A percentile compares a stretch with the other conserved stretches of the same genome.
These are phyloP conservation scores for Coronaproctus castanopsis DNA, from an alignment of 2,888 invertebrate species.

Conservation along the genomic window DNA sequence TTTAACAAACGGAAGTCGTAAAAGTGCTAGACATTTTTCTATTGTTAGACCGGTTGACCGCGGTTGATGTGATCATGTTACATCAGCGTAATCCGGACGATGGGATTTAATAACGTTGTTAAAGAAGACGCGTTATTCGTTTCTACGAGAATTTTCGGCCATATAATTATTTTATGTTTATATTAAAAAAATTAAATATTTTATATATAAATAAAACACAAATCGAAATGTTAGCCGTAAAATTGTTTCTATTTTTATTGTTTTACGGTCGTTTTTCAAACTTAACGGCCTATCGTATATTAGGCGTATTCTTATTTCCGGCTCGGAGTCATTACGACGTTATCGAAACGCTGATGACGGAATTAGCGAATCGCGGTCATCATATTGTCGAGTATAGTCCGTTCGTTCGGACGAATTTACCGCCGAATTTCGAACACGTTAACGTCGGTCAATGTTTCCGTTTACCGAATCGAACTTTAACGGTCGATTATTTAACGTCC, in stretches of 20 bases:
- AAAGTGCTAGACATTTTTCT: too few relatives aligned
- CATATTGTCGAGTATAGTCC: conserved; percentile 9
- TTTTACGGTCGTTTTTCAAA: too few relatives aligned
- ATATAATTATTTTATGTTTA: too few relatives aligned
- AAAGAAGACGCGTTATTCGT: too few relatives aligned
- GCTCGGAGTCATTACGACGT: conserved; percentile 9
- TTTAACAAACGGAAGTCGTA: too few relatives aligned
- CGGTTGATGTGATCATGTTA: too few relatives aligned
- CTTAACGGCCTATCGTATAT: too few relatives aligned
- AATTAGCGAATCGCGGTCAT: conserved; percentile 13
- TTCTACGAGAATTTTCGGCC: too few relatives aligned
- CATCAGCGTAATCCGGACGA: too few relatives aligned
- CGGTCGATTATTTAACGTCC: not conserved
- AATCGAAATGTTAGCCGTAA: not conserved
- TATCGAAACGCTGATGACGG: conserved; percentile 7
- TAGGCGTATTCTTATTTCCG: conserved; percentile 7
- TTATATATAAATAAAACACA: not conserved
- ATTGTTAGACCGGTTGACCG: too few relatives aligned
- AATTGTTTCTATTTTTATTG: not conserved
- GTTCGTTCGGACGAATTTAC: not conserved
- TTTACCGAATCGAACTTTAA: not conserved
- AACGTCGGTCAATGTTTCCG: not conserved
- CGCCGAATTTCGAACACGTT: not conserved
- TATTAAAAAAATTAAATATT: too few relatives aligned
- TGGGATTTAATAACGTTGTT: too few relatives aligned